These are phyloP conservation scores for Ceratitis capitata DNA, from an alignment of 1,140 invertebrate species.

Conservation along the genomic window DNA sequence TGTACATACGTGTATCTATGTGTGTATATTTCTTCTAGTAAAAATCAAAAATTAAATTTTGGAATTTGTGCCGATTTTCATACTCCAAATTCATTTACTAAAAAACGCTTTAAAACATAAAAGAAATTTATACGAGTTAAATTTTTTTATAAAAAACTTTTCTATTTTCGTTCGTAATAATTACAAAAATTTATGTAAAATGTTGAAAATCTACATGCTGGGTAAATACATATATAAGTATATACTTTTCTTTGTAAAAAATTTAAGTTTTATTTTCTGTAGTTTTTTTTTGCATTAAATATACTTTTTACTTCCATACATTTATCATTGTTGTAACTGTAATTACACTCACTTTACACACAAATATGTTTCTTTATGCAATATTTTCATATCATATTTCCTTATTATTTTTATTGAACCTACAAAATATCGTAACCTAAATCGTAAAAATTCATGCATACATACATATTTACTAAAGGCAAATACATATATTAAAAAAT, in stretches of 20 bases:
- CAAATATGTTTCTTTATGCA: not conserved
- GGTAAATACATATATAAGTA: not conserved
- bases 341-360: not conserved
- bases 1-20: too few relatives aligned
- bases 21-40: too few relatives aligned
- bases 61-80: too few relatives aligned
- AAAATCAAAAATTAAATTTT: too few relatives aligned
- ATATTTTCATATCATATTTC: not conserved
- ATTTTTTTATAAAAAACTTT: too few relatives aligned
- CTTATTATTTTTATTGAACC: not conserved
- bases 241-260: not conserved
- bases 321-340: not conserved
- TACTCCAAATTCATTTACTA: too few relatives aligned
- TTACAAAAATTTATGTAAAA: too few relatives aligned
- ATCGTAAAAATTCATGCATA: too few relatives aligned
- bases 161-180: too few relatives aligned
- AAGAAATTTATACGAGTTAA: too few relatives aligned
- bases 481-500: not conserved
- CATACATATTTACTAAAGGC: not conserved
- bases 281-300: not conserved
- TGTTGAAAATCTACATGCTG: not conserved
- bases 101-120: too few relatives aligned
- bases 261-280: not conserved
- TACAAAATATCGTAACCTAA: too few relatives aligned
- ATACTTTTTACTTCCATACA: not conserved